phyloP scores from a whole-genome alignment of 2,797 vertebrate species.

The Hemibagrus guttatus region DNA sequence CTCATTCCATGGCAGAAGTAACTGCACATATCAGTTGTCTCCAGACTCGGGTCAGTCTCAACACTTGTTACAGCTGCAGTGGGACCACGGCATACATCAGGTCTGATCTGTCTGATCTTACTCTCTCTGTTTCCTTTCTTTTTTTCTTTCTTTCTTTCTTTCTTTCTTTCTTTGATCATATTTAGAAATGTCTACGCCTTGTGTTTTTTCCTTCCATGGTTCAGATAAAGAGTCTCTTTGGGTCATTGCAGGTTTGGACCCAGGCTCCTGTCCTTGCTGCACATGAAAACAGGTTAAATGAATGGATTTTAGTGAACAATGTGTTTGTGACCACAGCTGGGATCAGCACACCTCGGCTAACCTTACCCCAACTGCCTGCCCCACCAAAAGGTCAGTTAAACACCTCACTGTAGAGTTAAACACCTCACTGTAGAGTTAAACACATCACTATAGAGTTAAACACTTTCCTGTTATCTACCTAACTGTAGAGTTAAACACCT shows the following conservation, averaged over 20 bases:
- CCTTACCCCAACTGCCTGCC: not conserved
- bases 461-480: not conserved
- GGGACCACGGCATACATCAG: slow-evolving; percentile 72
- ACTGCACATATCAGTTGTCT: slow-evolving; percentile 83
- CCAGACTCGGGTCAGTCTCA: slow-evolving; percentile 82
- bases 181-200: not conserved
- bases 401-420: not conserved
- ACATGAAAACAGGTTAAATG: not conserved
- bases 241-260: not conserved
- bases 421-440: not conserved
- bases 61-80: slow-evolving; percentile 69
- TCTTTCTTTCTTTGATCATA: too few relatives aligned
- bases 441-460: not conserved
- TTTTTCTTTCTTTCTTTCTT: too few relatives aligned
- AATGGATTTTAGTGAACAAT: not conserved
- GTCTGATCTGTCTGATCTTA: slow-evolving; percentile 60
- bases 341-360: slow-evolving; percentile 63
- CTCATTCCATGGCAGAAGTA: slow-evolving; percentile 63
- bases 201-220: too few relatives aligned
- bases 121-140: not conserved
- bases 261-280: not conserved
- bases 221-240: not conserved
- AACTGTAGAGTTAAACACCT: not conserved
- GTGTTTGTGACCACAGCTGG: not conserved
- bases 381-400: not conserved